These are phyloP conservation scores for Illadopsis cleaveri DNA, from an alignment of 2,113 vertebrate species.

Conservation along the genomic window DNA sequence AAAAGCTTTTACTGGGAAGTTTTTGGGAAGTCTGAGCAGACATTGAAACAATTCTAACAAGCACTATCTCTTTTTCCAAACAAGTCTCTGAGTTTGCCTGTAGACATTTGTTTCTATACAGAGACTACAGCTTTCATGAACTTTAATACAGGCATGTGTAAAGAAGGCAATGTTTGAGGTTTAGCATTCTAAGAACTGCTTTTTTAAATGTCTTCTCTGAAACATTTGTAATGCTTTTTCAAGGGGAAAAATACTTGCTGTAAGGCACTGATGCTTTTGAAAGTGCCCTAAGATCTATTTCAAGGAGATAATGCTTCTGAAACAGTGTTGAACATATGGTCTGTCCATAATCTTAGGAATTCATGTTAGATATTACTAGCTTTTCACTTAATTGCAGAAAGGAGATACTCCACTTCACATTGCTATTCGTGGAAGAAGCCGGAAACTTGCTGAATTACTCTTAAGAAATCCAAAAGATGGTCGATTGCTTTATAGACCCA, in stretches of 20 bases:
- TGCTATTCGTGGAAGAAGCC: slow-evolving; percentile 93
- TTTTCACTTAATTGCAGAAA: slow-evolving; percentile 78
- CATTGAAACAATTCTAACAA: background rate
- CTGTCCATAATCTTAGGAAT: background rate
- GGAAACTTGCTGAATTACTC: slow-evolving; percentile 94
- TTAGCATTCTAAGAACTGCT: background rate
- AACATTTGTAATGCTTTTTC: background rate
- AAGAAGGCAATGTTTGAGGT: background rate
- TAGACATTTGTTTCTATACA: background rate
- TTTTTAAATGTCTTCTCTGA: background rate
- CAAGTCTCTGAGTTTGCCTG: background rate
- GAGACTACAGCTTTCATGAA: background rate
- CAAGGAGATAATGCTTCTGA: background rate
- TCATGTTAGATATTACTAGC: background rate
- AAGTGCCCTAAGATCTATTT: background rate
- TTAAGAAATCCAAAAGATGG: slow-evolving; percentile 97
- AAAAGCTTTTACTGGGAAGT: background rate
- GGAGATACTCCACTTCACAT: slow-evolving; percentile 96
- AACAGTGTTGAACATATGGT: background rate
- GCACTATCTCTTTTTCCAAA: background rate
- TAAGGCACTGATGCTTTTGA: background rate
- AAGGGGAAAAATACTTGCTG: background rate
- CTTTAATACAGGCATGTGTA: background rate
- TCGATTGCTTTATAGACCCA: slow-evolving; percentile 92
- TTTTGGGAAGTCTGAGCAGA: background rate